phyloP scores from a whole-genome alignment of 2,888 invertebrate species.

The Clusia tigrina region DNA sequence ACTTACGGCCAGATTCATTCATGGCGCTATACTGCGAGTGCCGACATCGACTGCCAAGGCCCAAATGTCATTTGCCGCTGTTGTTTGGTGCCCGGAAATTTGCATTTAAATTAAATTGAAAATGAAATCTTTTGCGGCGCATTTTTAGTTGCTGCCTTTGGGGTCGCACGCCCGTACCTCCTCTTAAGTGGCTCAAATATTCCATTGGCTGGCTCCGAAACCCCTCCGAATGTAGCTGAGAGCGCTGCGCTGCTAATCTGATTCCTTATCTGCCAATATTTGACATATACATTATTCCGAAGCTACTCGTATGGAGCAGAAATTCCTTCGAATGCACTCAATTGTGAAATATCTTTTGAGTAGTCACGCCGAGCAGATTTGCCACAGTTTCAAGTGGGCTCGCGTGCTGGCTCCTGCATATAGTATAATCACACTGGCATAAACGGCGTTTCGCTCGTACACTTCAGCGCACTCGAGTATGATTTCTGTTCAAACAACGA shows the following conservation, averaged over 20 bases:
- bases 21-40: not conserved
- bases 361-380: constrained; percentile 27
- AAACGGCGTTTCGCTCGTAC: not conserved
- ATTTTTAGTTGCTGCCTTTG: not conserved
- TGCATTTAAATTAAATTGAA: constrained; percentile 43
- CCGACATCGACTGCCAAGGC: not conserved
- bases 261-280: not conserved
- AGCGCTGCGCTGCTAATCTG: not conserved
- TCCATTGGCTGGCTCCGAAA: no score
- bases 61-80: not conserved
- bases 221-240: no score
- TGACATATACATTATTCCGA: not conserved
- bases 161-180: no score
- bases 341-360: constrained; percentile 46
- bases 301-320: constrained; percentile 34
- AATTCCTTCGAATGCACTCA: constrained; percentile 49
- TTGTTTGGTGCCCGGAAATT: constrained; percentile 30
- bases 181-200: no score
- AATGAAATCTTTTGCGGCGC: constrained; percentile 21
- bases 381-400: no score
- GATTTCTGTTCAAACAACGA: no score
- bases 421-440: no score
- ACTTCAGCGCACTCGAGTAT: no score
- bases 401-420: no score
- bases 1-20: not conserved